Percentiles rank a stretch among this genome's conserved stretches.
These are phyloP conservation scores for Xiphophorus couchianus DNA, from an alignment of 2,113 vertebrate genomes.

Conservation along the genomic window DNA sequence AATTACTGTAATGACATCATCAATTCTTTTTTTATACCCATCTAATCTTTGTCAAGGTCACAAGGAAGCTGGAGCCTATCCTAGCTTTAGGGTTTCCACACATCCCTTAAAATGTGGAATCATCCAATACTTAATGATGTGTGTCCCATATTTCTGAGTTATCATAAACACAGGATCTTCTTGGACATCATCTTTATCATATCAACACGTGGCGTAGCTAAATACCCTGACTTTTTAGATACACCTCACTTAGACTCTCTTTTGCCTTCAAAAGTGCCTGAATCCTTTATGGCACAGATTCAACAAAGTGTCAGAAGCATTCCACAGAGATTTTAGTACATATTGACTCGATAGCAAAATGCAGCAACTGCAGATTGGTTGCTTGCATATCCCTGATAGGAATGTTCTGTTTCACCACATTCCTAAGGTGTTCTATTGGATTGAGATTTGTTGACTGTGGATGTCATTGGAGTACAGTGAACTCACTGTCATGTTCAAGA, in stretches of 20 bases:
- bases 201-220: background rate
- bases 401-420: background rate
- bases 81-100: too few relatives aligned
- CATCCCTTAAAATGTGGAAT: too few relatives aligned
- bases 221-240: background rate
- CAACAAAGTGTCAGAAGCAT: background rate
- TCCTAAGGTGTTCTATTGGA: background rate
- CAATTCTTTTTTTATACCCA: too few relatives aligned
- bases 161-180: background rate
- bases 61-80: too few relatives aligned
- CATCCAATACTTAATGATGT: too few relatives aligned
- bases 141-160: background rate
- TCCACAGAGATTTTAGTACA: background rate
- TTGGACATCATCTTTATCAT: background rate
- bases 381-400: background rate
- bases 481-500: too few relatives aligned
- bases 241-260: background rate
- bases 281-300: background rate
- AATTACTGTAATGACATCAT: background rate
- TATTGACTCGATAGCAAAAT: background rate
- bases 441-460: too few relatives aligned
- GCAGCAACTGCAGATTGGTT: background rate
- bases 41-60: too few relatives aligned
- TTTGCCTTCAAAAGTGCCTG: background rate
- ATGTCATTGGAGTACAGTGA: too few relatives aligned